Evolutionary conservation across 2,888 invertebrate genomes (phyloP).

Genomic region (Lithophane ornitopus): DNA sequence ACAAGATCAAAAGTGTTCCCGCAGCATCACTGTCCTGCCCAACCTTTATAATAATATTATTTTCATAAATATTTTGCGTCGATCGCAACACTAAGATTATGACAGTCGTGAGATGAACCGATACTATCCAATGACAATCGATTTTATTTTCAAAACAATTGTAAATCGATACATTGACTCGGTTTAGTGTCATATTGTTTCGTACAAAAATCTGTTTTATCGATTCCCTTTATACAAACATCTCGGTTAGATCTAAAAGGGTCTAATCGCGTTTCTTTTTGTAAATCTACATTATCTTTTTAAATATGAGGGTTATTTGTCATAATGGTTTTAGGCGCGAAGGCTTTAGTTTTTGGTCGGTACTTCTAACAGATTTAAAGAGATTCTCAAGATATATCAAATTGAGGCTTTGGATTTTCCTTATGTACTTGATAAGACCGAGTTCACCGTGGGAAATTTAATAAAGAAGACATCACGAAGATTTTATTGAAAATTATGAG

Average conservation of each 20-base stretch:
- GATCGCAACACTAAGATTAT: conserved; percentile 71
- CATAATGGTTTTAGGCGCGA: conserved; percentile 32
- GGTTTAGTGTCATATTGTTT: conserved; percentile 69
- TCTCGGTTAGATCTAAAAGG: conserved; percentile 53
- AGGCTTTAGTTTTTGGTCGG: conserved; percentile 13
- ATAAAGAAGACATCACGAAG: conserved; percentile 26
- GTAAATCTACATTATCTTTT: conserved; percentile 42
- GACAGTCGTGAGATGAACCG: conserved; percentile 78
- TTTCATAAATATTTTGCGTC: conserved; percentile 88
- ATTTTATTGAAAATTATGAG: conserved; percentile 19
- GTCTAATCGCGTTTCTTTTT: conserved; percentile 53
- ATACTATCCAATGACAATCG: conserved; percentile 79
- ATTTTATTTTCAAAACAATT: conserved; percentile 78
- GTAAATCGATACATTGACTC: conserved; percentile 69
- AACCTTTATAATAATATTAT: conserved; percentile 72
- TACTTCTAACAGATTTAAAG: conserved; percentile 28
- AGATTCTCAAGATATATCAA: conserved; percentile 8
- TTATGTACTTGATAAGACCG: background rate
- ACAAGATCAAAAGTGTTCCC: conserved; percentile 79
- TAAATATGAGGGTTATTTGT: conserved; percentile 41
- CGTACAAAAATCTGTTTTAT: conserved; percentile 64
- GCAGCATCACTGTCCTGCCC: conserved; percentile 73
- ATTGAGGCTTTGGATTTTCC: background rate
- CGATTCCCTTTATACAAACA: conserved; percentile 59
- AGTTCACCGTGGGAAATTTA: conserved; percentile 33